phyloP scores from a whole-genome alignment of 2,113 vertebrate species.

The Myxocyprinus asiaticus region DNA sequence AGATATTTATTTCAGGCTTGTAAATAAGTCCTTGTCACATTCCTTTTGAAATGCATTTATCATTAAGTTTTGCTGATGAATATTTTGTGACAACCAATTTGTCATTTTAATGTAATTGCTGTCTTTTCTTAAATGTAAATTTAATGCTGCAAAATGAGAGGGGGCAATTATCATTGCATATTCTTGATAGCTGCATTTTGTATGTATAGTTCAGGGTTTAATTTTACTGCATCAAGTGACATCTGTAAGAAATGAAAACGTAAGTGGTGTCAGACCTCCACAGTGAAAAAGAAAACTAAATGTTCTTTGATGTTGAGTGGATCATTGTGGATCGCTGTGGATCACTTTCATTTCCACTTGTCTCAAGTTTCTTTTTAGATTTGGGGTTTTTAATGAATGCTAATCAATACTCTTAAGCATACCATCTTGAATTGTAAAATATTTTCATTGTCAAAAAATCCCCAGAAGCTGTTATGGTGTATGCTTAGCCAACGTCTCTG shows the following conservation, averaged over 20 bases:
- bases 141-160: slow-evolving; percentile 23
- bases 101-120: slow-evolving; percentile 22
- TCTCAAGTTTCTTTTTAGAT: neutral
- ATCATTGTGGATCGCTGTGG: neutral
- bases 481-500: slow-evolving; percentile 13
- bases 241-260: no score
- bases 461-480: neutral
- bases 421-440: neutral
- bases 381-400: neutral
- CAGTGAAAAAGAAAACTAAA: slow-evolving; percentile 13
- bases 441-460: neutral
- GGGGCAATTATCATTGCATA: slow-evolving; percentile 39
- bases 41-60: slow-evolving; percentile 23
- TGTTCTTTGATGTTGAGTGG: no score
- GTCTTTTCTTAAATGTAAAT: slow-evolving; percentile 17
- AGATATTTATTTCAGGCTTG: neutral
- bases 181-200: slow-evolving; percentile 28
- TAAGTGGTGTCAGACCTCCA: slow-evolving; percentile 17
- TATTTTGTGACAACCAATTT: slow-evolving; percentile 32
- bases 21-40: slow-evolving; percentile 22
- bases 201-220: slow-evolving; percentile 24
- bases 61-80: slow-evolving; percentile 20
- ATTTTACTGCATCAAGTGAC: slow-evolving; percentile 20
- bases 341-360: neutral
- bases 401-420: slow-evolving; percentile 7